Evolutionary conservation across 2,888 invertebrate species (phyloP), one percentile per base, ranked within the genome.

Genomic region (Tineola bisselliella): DNA sequence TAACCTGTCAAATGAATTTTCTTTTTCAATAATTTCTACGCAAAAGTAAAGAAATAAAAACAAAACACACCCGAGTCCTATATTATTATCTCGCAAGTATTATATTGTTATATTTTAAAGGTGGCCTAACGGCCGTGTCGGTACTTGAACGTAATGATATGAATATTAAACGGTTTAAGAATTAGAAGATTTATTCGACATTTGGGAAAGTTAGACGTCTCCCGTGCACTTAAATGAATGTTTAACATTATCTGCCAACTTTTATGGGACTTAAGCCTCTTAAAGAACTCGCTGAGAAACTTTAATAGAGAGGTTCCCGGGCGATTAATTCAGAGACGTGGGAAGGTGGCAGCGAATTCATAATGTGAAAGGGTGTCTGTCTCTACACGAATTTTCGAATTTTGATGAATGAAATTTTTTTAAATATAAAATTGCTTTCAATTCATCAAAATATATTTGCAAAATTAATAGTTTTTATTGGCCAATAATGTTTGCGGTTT

Each of bases 231-330:
- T 81, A 83, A 87, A 87, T 86, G 84, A 86, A 86, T 86, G 86
- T 87, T 86, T 87, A 81, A 87, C 84, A 84, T 84, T 86, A 86
- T 86, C 86, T 81, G 71, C 68, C 64, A 76, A 83, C 79, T 84
- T 84, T 83, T 79, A 76, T 79, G 80, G 73, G 76, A 80, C 72
- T 79, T 76, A 77, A 81, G 82, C 75, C 74, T 78, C 77, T 82
- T 80, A 81, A 78, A 82, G 79, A 84, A 87, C 74, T 83, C 76
- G 76, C 71, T 75, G 81, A 81, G 81, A 84, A 84, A 86, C 79
- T 86, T 86, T 82, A 81, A 84, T 84, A 84, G 87, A 79, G 71
- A 70, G 77, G 79, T 78, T 84, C 78, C 79, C 76, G 79, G 78
- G 78, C 84, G 83, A 87, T 87, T 87, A 86, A 84, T 83, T 86